phyloP scores from a whole-genome alignment of 2,797 vertebrate genomes.

The Prionace glauca region DNA sequence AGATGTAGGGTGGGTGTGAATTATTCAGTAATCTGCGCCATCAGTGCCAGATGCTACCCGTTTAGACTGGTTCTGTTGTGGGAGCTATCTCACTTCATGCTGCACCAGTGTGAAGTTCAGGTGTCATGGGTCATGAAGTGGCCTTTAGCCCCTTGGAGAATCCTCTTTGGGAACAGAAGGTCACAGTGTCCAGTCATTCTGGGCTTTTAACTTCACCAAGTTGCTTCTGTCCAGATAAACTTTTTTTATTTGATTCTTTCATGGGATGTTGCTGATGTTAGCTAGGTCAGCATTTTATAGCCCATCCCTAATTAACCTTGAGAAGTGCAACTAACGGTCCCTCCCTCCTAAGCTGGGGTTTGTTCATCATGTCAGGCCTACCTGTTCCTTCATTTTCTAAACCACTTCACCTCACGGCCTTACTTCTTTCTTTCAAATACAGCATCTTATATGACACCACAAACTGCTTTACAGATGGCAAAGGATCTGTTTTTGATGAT shows the following conservation, averaged over 20 bases:
- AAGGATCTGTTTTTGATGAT: not conserved
- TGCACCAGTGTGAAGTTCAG: not conserved
- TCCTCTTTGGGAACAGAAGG: not conserved
- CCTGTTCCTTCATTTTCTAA: not conserved
- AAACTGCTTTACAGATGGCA: too few relatives aligned
- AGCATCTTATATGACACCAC: too few relatives aligned
- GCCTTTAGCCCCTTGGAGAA: not conserved
- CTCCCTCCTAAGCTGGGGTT: not conserved
- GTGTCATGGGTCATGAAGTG: not conserved
- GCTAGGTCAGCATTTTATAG: too few relatives aligned
- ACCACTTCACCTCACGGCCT: not conserved
- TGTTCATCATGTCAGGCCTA: not conserved
- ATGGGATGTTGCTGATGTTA: too few relatives aligned
- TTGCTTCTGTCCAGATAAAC: not conserved
- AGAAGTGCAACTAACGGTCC: not conserved
- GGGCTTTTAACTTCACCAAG: not conserved
- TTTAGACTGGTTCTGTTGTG: not conserved
- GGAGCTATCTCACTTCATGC: not conserved
- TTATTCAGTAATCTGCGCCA: not conserved
- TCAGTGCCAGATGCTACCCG: not conserved
- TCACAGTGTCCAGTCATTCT: not conserved
- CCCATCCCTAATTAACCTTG: too few relatives aligned
- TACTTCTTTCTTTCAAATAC: not conserved
- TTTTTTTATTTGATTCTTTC: too few relatives aligned
- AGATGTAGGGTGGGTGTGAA: not conserved